Base-by-base conservation (phyloP, 2,797 vertebrate genomes). In the Poeciliopsis infans region DNA sequence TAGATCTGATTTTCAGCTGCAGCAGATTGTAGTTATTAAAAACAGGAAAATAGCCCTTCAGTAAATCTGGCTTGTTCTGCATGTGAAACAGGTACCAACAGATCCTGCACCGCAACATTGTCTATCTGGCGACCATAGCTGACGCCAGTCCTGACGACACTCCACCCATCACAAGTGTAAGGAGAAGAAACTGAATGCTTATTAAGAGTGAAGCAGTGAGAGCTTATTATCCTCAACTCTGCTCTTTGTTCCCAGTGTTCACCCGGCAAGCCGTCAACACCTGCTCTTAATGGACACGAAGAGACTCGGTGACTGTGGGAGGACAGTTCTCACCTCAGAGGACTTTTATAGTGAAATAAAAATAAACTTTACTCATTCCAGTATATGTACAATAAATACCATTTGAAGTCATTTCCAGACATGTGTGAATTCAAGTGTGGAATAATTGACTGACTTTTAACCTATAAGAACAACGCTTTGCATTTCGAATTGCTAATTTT, bases 91-190 rank as follows among this genome's bases (percentile, higher is more conserved):
- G 98, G 89, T 99, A 99, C 81, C 98, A 99, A 84, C 98, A 99
- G 74, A 97, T 98, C 82, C 92, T 99, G 88, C 98, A 99, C 33
- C 96, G 98, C 77, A 99, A 99, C 92, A 96, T 99, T 43, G 97
- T 99, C 74, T 99, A 99, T 51, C 93, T 99, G 91, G 98, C 97
- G 4, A 98, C 97, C 0, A 97, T 99, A 25, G 97, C 98, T 3
- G 98, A 99, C 49, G 95, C 97, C 25, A 95, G 95, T 2, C 95
- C 97, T 0, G 92, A 93, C 73, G 72, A 25, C 39, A 31, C 41
- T 1, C 61, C 86, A n/a, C 11, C 86, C 2, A 46, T 89, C 0
- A 41, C 88, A 31, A 71, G 83, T 6, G 95, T 95, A 89, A 87
- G 31, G 0, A 69, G 45, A 13, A n/a, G 1, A 7, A 2, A 28